These are phyloP conservation scores for Desmodus rotundus DNA, from an alignment of 2,113 vertebrate genomes.

Conservation along the genomic window DNA sequence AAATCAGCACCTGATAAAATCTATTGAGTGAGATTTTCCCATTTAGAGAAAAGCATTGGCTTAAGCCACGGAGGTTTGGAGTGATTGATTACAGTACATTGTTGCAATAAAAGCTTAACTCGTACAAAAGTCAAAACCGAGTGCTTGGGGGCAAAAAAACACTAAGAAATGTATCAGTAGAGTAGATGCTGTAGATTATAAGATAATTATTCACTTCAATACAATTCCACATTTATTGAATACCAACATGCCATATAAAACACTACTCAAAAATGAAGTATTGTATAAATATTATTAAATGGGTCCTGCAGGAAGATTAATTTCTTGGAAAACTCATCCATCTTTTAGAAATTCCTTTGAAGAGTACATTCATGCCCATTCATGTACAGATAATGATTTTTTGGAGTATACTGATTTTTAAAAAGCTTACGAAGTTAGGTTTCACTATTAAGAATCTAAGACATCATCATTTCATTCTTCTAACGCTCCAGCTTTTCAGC, in stretches of 20 bases:
- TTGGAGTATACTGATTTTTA: not conserved
- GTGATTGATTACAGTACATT: not conserved
- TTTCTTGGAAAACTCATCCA: not conserved
- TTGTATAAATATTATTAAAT: not conserved
- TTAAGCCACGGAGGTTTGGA: not conserved
- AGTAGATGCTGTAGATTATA: not conserved
- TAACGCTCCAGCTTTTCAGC: not conserved
- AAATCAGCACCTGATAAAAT: not conserved
- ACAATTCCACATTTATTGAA: not conserved
- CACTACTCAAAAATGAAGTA: not conserved
- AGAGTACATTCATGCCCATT: not conserved
- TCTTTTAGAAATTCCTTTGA: not conserved
- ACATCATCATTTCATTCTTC: not conserved
- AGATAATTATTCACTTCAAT: conserved; percentile 9
- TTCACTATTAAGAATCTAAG: not conserved
- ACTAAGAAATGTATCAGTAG: not conserved
- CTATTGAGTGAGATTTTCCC: not conserved
- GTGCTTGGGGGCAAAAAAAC: not conserved
- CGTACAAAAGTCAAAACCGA: not conserved
- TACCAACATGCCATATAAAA: not conserved
- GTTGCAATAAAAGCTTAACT: not conserved
- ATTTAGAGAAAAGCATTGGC: not conserved
- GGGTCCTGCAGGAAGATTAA: not conserved
- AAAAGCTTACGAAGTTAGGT: not conserved
- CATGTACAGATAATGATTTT: not conserved